Evolutionary conservation across 2,113 vertebrate species (phyloP), one percentile per base, ranked within the genome.

Genomic region (Synodontis membranacea): DNA sequence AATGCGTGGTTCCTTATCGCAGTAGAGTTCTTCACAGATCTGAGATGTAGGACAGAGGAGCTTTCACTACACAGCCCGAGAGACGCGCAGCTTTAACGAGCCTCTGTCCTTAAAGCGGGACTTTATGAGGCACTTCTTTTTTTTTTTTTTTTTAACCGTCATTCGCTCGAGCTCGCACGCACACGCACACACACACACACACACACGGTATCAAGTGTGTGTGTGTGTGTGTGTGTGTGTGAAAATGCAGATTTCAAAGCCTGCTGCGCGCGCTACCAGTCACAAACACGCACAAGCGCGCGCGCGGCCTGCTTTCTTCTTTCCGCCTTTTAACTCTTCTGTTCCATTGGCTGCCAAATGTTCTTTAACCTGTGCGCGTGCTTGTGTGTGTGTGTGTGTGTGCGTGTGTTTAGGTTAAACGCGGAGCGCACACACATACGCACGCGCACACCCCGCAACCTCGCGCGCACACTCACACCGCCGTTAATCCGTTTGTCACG

Each of bases 401-500:
- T 46, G 83, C 75, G 84, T 17, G 60, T 19, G 64, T n/a, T 66
- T 46, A 21, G 50, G 44, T 34, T 78, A n/a, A 64, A 54, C 37
- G 11, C 46, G 60, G 42, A n/a, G 37, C 66, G 46, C 75, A 15
- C 52, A 8, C 80, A n/a, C 70, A 28, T 28, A 42, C 44, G 66
- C 37, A 52, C 31, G 50, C 81, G 44, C 72, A 34, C 86, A 52
- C 80, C 28, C 78, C 60, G 62, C 87, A 31, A 64, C 28, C n/a
- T 64, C 28, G 9, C 60, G 19, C 85, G n/a, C 58, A 60, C 76
- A 48, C 80, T 44, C 48, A 31, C 56, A 62, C 76, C n/a, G 74
- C 88, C 83, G 86, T 88, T 89, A 89, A 90, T 90, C 87, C 89
- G 85, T 88, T 88, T 90, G 90, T 88, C 89, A 91, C 74, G 85